Evolutionary conservation across 2,888 invertebrate species (phyloP).

Genomic region (Hemistola chrysoprasaria): DNA sequence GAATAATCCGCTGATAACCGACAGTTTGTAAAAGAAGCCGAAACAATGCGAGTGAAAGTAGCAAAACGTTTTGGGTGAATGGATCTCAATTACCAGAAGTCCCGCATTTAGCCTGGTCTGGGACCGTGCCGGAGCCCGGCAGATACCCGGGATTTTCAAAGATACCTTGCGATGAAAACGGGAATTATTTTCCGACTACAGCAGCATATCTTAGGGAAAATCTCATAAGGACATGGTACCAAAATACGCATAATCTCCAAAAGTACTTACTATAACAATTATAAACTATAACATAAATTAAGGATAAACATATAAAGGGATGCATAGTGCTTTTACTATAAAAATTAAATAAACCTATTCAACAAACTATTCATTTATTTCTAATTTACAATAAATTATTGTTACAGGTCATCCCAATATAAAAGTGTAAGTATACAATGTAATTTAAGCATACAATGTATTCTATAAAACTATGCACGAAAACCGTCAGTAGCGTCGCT

Average conservation of each 20-base stretch:
- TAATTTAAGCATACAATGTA: no score
- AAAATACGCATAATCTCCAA: no score
- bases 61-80: conserved; percentile 40
- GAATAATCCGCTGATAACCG: conserved; percentile 15
- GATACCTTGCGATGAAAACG: conserved; percentile 30
- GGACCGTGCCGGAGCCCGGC: conserved; percentile 34
- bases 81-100: conserved; percentile 49
- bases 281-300: no score
- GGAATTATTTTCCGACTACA: conserved; percentile 24
- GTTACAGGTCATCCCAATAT: no score
- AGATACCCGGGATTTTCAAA: conserved; percentile 37
- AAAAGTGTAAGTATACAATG: no score
- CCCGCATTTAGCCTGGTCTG: conserved; percentile 40
- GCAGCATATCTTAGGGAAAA: conserved; percentile 12
- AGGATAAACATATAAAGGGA: no score
- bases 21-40: conserved; percentile 30
- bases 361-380: no score
- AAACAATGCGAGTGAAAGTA: conserved; percentile 37
- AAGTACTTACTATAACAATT: no score
- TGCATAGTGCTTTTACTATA: no score
- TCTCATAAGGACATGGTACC: conserved; percentile 17
- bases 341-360: no score
- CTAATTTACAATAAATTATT: no score
- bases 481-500: background rate
- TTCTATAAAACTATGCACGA: no score